phyloP scores from a whole-genome alignment of 1,140 invertebrate species.

The Colletes gigas region DNA sequence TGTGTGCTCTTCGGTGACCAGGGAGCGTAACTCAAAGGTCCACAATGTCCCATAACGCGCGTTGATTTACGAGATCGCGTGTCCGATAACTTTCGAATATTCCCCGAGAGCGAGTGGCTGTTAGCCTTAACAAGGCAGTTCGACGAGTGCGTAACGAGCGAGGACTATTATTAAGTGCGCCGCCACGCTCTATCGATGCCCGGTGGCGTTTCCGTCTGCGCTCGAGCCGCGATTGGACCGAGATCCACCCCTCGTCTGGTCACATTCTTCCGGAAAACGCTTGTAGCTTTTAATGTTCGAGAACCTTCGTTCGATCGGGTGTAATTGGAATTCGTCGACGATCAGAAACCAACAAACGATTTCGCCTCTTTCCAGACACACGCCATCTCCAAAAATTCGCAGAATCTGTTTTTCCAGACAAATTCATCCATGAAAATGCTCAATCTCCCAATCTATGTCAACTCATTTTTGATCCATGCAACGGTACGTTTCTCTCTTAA shows the following conservation, averaged over 20 bases:
- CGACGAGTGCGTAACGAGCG: constrained; percentile 64
- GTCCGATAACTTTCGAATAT: constrained; percentile 69
- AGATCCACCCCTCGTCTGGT: constrained; percentile 4
- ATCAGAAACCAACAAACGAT: too few relatives aligned
- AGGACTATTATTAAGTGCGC: constrained; percentile 58
- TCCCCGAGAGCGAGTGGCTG: constrained; percentile 59
- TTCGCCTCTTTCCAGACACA: too few relatives aligned
- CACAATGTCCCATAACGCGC: constrained; percentile 52
- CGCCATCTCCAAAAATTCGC: too few relatives aligned
- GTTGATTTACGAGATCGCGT: constrained; percentile 67
- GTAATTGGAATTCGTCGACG: neutral
- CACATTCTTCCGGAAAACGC: neutral
- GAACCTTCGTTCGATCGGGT: neutral
- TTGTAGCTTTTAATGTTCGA: neutral
- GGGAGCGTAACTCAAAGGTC: constrained; percentile 49
- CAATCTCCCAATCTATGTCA: too few relatives aligned
- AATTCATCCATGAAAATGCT: too few relatives aligned
- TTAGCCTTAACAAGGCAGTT: constrained; percentile 68
- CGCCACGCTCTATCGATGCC: constrained; percentile 56
- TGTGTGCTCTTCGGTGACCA: constrained; percentile 18
- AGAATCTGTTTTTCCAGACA: too few relatives aligned
- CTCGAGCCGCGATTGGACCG: constrained; percentile 1
- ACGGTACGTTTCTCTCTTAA: too few relatives aligned
- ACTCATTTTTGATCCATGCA: too few relatives aligned
- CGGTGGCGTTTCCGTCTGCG: constrained; percentile 35